Percentiles rank a stretch among this genome's conserved stretches.
These are phyloP conservation scores for Microctonus brassicae DNA, from an alignment of 2,888 invertebrate species.

Conservation along the genomic window DNA sequence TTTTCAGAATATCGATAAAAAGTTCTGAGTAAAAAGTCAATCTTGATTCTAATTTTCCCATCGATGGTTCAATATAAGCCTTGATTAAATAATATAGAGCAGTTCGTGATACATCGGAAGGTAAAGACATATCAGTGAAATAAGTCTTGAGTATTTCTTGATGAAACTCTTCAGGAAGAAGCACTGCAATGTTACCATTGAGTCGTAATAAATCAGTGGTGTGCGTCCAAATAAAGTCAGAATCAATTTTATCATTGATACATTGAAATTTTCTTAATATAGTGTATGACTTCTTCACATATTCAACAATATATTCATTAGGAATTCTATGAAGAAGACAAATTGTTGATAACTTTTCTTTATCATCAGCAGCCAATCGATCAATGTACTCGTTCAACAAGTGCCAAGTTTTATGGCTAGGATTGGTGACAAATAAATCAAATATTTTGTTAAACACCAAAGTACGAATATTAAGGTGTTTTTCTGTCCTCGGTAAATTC, in stretches of 20 bases:
- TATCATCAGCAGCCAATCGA: conserved; percentile 44
- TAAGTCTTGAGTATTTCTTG: conserved; percentile 49
- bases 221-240: neutral
- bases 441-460: conserved; percentile 45
- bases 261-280: conserved; percentile 39
- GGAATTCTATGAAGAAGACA: conserved; percentile 19
- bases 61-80: conserved; percentile 9
- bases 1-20: conserved; percentile 32
- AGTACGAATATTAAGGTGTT: conserved; percentile 53
- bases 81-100: conserved; percentile 4
- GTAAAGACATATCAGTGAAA: conserved; percentile 40
- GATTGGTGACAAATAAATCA: conserved; percentile 46
- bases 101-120: neutral
- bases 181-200: neutral
- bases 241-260: neutral
- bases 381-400: conserved; percentile 43
- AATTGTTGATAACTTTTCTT: conserved; percentile 20
- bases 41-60: conserved; percentile 38
- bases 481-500: conserved; percentile 46
- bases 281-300: conserved; percentile 37
- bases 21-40: conserved; percentile 36
- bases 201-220: neutral
- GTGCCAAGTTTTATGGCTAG: conserved; percentile 46
- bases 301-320: conserved; percentile 47
- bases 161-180: conserved; percentile 50